Conservation (phyloP, 2,888 invertebrate species). For the Thymelicus lineola region DNA sequence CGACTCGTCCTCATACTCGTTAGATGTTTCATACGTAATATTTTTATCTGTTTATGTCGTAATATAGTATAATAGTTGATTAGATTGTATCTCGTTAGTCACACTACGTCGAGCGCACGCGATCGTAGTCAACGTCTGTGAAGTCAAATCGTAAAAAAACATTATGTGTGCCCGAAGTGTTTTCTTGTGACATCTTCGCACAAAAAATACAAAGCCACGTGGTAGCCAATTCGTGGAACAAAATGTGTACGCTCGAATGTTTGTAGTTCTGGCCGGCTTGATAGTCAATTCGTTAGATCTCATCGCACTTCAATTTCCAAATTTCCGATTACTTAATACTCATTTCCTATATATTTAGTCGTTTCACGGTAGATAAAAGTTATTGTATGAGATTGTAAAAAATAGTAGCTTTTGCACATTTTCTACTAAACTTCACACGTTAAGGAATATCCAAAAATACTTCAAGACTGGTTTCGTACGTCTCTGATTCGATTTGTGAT, state of each 20-base stretch:
- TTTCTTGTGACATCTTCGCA: conserved; percentile 46
- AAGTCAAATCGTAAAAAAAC: conserved; percentile 37
- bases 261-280: conserved; percentile 33
- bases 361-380: conserved; percentile 28
- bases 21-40: conserved; percentile 72
- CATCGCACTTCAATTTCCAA: conserved; percentile 23
- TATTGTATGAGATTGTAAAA: conserved; percentile 31
- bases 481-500: not conserved
- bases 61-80: conserved; percentile 61
- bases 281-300: conserved; percentile 23
- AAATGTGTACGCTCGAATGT: conserved; percentile 53
- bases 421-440: conserved; percentile 30
- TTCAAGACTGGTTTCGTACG: not conserved
- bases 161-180: conserved; percentile 33
- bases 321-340: conserved; percentile 42
- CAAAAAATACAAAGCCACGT: conserved; percentile 65
- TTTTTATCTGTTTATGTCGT: conserved; percentile 65
- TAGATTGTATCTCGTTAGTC: conserved; percentile 53
- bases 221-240: conserved; percentile 50
- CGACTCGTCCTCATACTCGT: conserved; percentile 55
- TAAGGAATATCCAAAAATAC: conserved; percentile 1
- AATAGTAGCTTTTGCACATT: conserved; percentile 39
- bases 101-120: conserved; percentile 48
- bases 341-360: conserved; percentile 33
- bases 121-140: conserved; percentile 2